phyloP scores from a whole-genome alignment of 2,888 invertebrate species.

The Aleiodes testaceus region DNA sequence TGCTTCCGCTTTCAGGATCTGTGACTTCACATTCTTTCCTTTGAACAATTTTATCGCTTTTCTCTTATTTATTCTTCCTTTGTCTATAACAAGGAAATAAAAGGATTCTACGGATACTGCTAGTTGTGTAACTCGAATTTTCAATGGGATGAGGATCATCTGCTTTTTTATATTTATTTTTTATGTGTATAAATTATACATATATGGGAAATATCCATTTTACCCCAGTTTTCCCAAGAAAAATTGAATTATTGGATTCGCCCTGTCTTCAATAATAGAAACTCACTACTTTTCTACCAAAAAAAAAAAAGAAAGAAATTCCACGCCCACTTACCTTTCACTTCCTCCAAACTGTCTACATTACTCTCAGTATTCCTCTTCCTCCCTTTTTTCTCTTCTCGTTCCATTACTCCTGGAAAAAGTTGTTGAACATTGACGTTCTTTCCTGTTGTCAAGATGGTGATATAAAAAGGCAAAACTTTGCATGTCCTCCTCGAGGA shows the following conservation, averaged over 20 bases:
- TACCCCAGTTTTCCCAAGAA: too few relatives aligned
- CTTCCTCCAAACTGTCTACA: slow-evolving; percentile 47
- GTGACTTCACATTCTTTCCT: slow-evolving; percentile 9
- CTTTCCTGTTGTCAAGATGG: neutral
- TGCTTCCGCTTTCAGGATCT: slow-evolving; percentile 19
- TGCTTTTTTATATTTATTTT: too few relatives aligned
- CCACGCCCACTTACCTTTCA: slow-evolving; percentile 46
- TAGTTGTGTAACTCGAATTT: too few relatives aligned
- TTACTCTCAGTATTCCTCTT: slow-evolving; percentile 7
- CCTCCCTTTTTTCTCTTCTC: slow-evolving; percentile 21
- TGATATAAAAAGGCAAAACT: slow-evolving; percentile 33
- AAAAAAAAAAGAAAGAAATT: slow-evolving; percentile 23
- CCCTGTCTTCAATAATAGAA: neutral
- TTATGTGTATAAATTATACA: too few relatives aligned
- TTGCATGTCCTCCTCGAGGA: slow-evolving; percentile 24
- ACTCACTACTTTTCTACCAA: slow-evolving; percentile 39
- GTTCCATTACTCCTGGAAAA: slow-evolving; percentile 34
- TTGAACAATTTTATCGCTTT: neutral
- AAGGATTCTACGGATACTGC: too few relatives aligned
- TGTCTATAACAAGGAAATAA: too few relatives aligned
- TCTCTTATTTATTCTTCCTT: neutral
- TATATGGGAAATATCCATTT: too few relatives aligned
- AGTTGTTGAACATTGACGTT: slow-evolving; percentile 18
- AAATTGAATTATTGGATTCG: slow-evolving; percentile 50
- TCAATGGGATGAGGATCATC: too few relatives aligned